Evolutionary conservation across 2,113 vertebrate genomes (phyloP).

Genomic region (Oreochromis aureus): DNA sequence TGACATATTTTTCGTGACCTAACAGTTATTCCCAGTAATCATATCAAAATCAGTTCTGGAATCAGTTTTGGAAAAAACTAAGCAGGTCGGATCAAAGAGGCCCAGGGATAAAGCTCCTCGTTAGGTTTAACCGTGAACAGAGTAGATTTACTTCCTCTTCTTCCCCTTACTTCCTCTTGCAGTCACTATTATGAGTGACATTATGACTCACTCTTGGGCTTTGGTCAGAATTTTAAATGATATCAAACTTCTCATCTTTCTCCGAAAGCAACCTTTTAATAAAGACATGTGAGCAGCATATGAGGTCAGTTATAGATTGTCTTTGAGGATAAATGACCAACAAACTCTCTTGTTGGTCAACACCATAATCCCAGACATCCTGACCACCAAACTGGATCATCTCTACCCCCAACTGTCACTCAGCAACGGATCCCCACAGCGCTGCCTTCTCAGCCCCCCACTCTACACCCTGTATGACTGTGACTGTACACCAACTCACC

Average conservation of each 20-base stretch:
- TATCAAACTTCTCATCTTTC: not conserved
- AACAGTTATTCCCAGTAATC: not conserved
- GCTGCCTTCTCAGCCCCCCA: not conserved
- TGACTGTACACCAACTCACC: not conserved
- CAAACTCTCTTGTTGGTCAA: not conserved
- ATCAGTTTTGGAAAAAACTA: not conserved
- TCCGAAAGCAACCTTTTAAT: fast-evolving
- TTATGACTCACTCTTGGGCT: fast-evolving
- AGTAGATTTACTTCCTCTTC: fast-evolving
- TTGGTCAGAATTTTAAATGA: not conserved
- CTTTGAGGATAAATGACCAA: not conserved
- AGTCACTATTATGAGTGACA: not conserved
- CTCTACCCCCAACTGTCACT: not conserved
- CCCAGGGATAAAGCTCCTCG: fast-evolving
- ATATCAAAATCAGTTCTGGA: not conserved
- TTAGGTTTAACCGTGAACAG: not conserved
- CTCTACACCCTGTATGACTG: fast-evolving
- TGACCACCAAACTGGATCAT: not conserved
- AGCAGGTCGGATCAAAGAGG: fast-evolving
- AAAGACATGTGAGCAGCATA: not conserved
- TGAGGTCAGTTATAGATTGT: not conserved
- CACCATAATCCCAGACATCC: not conserved
- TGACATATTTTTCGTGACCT: not conserved
- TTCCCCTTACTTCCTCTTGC: fast-evolving
- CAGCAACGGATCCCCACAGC: not conserved